These are phyloP conservation scores for Coendou prehensilis DNA, from an alignment of 2,797 vertebrate genomes.

Conservation along the genomic window DNA sequence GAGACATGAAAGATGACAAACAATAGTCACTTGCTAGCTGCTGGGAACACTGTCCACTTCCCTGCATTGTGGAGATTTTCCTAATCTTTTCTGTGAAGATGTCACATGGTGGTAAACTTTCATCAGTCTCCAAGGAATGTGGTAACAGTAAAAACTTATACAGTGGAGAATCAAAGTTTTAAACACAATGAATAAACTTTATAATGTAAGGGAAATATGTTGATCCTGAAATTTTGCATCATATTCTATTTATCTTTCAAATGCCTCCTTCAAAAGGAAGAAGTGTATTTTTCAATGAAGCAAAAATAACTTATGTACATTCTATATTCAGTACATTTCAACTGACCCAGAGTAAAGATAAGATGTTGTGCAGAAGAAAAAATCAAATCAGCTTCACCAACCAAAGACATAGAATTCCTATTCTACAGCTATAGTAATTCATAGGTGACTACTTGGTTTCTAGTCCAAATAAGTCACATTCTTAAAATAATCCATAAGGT, in stretches of 20 bases:
- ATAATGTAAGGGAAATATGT: neutral
- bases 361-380: neutral
- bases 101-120: neutral
- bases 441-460: neutral
- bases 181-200: neutral
- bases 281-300: neutral
- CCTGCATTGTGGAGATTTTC: neutral
- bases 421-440: neutral
- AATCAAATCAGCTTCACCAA: neutral
- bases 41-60: neutral
- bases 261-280: neutral
- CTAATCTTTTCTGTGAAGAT: neutral
- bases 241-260: slow-evolving; percentile 23
- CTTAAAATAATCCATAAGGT: neutral
- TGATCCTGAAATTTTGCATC: neutral
- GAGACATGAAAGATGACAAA: neutral
- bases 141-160: neutral
- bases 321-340: neutral
- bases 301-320: neutral
- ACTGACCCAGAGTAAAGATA: neutral
- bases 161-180: neutral
- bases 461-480: neutral
- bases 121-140: neutral
- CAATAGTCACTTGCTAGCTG: neutral
- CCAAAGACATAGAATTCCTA: neutral